Conservation (phyloP, 2,797 vertebrate genomes). For the Oreochromis grahami region DNA sequence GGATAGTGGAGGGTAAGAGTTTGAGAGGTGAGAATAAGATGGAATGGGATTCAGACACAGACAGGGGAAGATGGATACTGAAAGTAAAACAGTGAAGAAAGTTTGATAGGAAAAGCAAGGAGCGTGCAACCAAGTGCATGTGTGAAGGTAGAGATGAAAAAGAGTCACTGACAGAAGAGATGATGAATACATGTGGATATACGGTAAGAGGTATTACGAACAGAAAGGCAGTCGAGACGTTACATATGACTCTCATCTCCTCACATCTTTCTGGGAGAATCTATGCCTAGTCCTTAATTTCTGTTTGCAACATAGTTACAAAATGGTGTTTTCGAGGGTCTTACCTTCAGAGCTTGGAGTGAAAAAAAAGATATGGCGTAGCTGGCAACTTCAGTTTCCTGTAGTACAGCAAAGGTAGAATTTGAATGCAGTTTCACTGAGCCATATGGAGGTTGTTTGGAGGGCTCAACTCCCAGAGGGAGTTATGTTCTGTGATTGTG, state of each 20-base stretch:
- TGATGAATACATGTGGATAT: constrained; percentile 44
- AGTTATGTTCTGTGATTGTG: not conserved
- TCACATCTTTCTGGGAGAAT: constrained; percentile 1
- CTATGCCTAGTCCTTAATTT: not conserved
- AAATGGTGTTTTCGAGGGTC: constrained; percentile 7
- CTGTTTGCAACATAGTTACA: constrained; percentile 11
- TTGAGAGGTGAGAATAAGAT: constrained; percentile 68
- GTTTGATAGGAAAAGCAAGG: constrained; percentile 41
- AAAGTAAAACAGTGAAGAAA: constrained; percentile 44
- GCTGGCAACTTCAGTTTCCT: not conserved
- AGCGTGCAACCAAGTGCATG: not conserved
- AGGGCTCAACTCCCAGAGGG: not conserved
- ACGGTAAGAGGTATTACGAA: not conserved
- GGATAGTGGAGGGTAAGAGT: constrained; percentile 43
- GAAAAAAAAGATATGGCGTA: not conserved
- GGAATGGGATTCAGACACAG: constrained; percentile 42
- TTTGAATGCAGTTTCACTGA: not conserved
- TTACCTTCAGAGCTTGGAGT: not conserved
- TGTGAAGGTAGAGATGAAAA: not conserved
- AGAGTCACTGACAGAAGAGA: constrained; percentile 35
- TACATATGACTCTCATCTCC: not conserved
- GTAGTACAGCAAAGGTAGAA: not conserved
- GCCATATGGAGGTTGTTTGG: not conserved
- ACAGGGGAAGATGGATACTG: constrained; percentile 32
- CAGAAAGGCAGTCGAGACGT: not conserved